phyloP scores from a whole-genome alignment of 2,888 invertebrate species.

The Athalia circularis region DNA sequence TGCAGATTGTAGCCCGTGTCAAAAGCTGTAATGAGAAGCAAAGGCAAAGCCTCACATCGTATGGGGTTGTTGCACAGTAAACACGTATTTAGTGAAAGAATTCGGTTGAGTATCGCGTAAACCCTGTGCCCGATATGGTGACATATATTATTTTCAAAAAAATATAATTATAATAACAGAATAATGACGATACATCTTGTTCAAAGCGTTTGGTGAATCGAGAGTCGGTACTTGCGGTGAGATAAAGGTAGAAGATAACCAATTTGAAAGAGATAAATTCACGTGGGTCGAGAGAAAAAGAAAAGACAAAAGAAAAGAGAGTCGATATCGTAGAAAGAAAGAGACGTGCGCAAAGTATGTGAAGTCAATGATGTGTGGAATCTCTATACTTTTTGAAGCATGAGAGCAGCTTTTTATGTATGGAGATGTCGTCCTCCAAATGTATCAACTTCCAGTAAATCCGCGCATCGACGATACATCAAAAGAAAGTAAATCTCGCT shows the following conservation, averaged over 20 bases:
- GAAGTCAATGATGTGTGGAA: no score
- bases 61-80: constrained; percentile 14
- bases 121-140: not conserved
- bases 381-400: no score
- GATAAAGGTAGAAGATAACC: no score
- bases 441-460: no score
- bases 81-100: constrained; percentile 19
- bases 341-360: no score
- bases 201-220: not conserved
- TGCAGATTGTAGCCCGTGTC: not conserved
- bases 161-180: not conserved
- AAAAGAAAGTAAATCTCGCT: not conserved
- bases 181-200: not conserved
- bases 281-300: not conserved
- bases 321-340: not conserved
- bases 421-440: no score
- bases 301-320: not conserved
- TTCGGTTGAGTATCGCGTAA: not conserved
- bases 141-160: no score
- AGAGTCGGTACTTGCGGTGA: not conserved
- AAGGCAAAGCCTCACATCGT: constrained; percentile 31
- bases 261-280: no score
- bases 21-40: constrained; percentile 33
- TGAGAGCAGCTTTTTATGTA: no score
- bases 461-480: no score